These are phyloP conservation scores for Solen grandis DNA, from an alignment of 1,140 invertebrate species.

Conservation along the genomic window DNA sequence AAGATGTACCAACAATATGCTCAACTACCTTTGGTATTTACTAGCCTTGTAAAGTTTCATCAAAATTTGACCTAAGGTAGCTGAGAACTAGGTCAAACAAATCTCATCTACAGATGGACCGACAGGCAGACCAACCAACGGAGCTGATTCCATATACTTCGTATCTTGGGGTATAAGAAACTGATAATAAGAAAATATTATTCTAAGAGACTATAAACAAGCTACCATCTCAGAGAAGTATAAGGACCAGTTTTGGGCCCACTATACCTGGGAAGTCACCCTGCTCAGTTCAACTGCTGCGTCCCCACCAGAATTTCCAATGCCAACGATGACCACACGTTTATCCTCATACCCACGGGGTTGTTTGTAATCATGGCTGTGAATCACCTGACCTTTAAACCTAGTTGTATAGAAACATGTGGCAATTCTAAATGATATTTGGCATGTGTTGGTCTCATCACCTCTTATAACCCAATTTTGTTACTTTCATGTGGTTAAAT, in stretches of 20 bases:
- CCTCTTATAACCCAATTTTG: not conserved
- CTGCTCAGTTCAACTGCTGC: conserved; percentile 81
- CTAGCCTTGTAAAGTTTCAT: too few species aligned
- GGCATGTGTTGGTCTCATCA: conserved; percentile 68
- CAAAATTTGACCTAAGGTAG: too few species aligned
- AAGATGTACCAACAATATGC: too few species aligned
- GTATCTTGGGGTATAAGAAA: not conserved
- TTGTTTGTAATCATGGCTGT: conserved; percentile 81
- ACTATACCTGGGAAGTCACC: conserved; percentile 73
- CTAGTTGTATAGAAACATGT: conserved; percentile 69
- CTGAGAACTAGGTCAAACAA: too few species aligned
- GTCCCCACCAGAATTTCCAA: conserved; percentile 84
- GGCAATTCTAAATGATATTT: conserved; percentile 50
- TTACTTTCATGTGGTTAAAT: not conserved
- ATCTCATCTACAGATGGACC: too few species aligned
- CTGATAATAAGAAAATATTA: not conserved
- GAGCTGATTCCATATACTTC: not conserved
- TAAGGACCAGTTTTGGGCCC: not conserved
- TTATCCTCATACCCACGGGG: conserved; percentile 79
- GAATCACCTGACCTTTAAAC: conserved; percentile 81
- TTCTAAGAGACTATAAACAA: not conserved
- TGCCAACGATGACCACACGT: conserved; percentile 81
- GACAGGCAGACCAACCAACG: not conserved
- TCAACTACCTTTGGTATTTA: too few species aligned
- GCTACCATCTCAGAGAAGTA: too few species aligned